These are phyloP conservation scores for Virgularia gustaviana DNA, from an alignment of 92 coral and sea anemone species.

Conservation along the genomic window DNA sequence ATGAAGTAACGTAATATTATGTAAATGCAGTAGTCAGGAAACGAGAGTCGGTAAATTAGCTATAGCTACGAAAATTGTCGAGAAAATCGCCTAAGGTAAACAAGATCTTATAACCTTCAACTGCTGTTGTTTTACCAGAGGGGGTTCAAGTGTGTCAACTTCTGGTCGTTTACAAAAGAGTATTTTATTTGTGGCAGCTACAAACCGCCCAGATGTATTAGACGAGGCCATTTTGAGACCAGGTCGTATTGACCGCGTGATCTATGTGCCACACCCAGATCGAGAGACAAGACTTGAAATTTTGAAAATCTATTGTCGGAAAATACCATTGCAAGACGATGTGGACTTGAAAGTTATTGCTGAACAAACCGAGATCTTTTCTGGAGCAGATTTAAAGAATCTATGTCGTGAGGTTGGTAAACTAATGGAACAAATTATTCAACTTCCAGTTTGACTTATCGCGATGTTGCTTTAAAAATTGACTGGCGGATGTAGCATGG, in stretches of 20 bases:
- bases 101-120: too few relatives aligned
- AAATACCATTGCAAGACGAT: conserved; percentile 70
- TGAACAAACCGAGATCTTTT: conserved; percentile 71
- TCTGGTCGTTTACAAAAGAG: conserved; percentile 36
- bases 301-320: conserved; percentile 69
- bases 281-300: conserved; percentile 76
- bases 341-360: conserved; percentile 66
- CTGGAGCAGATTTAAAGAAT: conserved; percentile 95
- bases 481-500: too few relatives aligned
- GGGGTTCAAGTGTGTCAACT: background rate
- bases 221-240: conserved; percentile 94
- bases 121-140: background rate
- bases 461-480: too few relatives aligned
- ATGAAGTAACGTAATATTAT: too few relatives aligned
- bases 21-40: too few relatives aligned
- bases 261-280: conserved; percentile 97
- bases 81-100: too few relatives aligned
- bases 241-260: conserved; percentile 86
- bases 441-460: too few relatives aligned
- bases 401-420: conserved; percentile 98
- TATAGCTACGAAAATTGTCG: too few relatives aligned
- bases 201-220: conserved; percentile 84
- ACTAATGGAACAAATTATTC: too few relatives aligned
- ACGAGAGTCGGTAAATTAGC: too few relatives aligned
- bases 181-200: conserved; percentile 81